A percentile compares a stretch with the other conserved stretches of the same genome.
Conservation (phyloP, 2,888 invertebrate species). For the Pollenia griseotomentosa region DNA sequence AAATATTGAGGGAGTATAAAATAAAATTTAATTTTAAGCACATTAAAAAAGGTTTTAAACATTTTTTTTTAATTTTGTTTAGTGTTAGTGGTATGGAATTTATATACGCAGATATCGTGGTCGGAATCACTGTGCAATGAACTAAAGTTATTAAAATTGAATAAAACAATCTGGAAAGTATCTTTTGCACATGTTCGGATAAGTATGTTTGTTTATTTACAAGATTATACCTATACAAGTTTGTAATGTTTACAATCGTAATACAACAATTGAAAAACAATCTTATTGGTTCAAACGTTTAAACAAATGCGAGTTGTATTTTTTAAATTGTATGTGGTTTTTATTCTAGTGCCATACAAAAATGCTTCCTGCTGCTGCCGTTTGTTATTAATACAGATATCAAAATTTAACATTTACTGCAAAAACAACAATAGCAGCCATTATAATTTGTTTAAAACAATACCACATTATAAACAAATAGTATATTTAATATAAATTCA, state of each 20-base stretch:
- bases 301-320: constrained; percentile 3
- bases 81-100: too few species aligned
- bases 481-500: constrained; percentile 19
- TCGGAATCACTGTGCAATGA: constrained; percentile 19
- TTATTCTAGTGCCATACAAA: constrained; percentile 33
- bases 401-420: constrained; percentile 43
- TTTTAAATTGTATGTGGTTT: constrained; percentile 5
- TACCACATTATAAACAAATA: constrained; percentile 4
- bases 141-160: constrained; percentile 12
- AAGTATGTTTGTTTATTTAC: constrained; percentile 15
- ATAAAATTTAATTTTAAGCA: too few species aligned
- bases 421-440: constrained; percentile 50
- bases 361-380: constrained; percentile 67
- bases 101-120: too few species aligned
- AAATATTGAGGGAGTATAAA: too few species aligned
- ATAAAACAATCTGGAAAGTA: constrained; percentile 31
- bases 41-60: too few species aligned
- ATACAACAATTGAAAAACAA: constrained; percentile 50
- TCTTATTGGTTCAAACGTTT: constrained; percentile 61
- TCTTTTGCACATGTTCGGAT: background rate
- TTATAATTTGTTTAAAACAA: constrained; percentile 68
- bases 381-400: constrained; percentile 70
- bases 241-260: constrained; percentile 35
- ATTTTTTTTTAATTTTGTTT: too few species aligned
- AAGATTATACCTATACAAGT: constrained; percentile 19